Evolutionary conservation across 2,888 invertebrate species (phyloP).

Genomic region (Cordilura impudica): DNA sequence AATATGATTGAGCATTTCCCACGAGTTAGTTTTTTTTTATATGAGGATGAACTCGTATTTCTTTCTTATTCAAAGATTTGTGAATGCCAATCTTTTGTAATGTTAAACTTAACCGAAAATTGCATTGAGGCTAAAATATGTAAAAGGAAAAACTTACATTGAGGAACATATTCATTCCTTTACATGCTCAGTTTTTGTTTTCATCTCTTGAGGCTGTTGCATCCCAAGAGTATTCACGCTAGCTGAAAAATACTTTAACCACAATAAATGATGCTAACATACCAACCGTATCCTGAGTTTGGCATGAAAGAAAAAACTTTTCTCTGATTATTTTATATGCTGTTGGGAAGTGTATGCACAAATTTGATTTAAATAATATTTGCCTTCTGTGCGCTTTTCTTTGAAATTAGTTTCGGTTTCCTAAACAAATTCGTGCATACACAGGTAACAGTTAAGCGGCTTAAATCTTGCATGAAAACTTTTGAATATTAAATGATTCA

Average conservation of each 20-base stretch:
- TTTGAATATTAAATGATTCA: slow-evolving; percentile 36
- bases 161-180: slow-evolving; percentile 17
- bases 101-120: slow-evolving; percentile 42
- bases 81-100: slow-evolving; percentile 43
- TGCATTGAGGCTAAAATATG: slow-evolving; percentile 46
- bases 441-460: slow-evolving; percentile 33
- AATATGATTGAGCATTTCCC: slow-evolving; percentile 67
- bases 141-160: slow-evolving; percentile 26
- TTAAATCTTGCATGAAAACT: slow-evolving; percentile 56
- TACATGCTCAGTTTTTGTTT: slow-evolving; percentile 3
- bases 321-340: not conserved
- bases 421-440: no score
- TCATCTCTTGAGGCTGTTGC: slow-evolving; percentile 56
- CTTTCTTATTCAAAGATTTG: slow-evolving; percentile 10
- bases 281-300: slow-evolving; percentile 33
- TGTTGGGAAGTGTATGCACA: slow-evolving; percentile 67
- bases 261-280: slow-evolving; percentile 46
- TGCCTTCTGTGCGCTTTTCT: slow-evolving; percentile 52
- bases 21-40: slow-evolving; percentile 55
- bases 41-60: slow-evolving; percentile 11
- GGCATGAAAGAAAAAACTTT: slow-evolving; percentile 37
- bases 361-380: slow-evolving; percentile 75
- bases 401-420: slow-evolving; percentile 59
- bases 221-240: slow-evolving; percentile 56
- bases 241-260: slow-evolving; percentile 45